Conservation (phyloP, 2,113 vertebrate genomes). For the Pseudolaguvia tuberculata region DNA sequence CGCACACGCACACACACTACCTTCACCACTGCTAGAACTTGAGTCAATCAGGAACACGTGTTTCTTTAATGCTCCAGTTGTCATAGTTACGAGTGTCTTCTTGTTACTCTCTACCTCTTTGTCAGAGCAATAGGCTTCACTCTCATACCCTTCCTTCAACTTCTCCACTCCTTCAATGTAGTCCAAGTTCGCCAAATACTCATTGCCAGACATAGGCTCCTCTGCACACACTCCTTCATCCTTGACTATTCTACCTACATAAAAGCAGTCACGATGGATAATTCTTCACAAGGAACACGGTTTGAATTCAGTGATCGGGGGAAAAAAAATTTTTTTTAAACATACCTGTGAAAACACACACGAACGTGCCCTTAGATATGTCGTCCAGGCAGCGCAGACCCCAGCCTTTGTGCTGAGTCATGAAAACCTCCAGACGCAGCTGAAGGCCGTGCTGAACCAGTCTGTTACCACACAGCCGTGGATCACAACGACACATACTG, state of each 20-base stretch:
- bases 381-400: conserved; percentile 84
- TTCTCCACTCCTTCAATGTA: conserved; percentile 86
- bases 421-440: conserved; percentile 80
- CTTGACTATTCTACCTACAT: conserved; percentile 77
- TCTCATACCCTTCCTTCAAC: conserved; percentile 85
- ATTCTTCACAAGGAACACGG: background rate
- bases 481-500: conserved; percentile 76
- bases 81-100: conserved; percentile 36
- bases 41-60: conserved; percentile 9
- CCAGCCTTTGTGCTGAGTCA: conserved; percentile 86
- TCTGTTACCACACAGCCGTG: conserved; percentile 78
- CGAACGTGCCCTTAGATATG: conserved; percentile 80
- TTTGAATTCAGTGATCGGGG: background rate
- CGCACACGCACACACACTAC: conserved; percentile 7
- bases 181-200: conserved; percentile 83
- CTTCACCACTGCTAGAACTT: conserved; percentile 38
- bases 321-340: background rate
- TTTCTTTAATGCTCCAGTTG: conserved; percentile 36
- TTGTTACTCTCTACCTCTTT: conserved; percentile 55
- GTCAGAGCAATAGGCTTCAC: conserved; percentile 71
- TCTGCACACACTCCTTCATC: conserved; percentile 79
- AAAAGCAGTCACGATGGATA: background rate
- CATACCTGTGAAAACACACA: conserved; percentile 84
- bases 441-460: conserved; percentile 85
- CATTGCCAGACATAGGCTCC: conserved; percentile 74